Evolutionary conservation across 1,140 invertebrate species (phyloP), one percentile per base, ranked within the genome.

Genomic region (Trypoxylus dichotomus): DNA sequence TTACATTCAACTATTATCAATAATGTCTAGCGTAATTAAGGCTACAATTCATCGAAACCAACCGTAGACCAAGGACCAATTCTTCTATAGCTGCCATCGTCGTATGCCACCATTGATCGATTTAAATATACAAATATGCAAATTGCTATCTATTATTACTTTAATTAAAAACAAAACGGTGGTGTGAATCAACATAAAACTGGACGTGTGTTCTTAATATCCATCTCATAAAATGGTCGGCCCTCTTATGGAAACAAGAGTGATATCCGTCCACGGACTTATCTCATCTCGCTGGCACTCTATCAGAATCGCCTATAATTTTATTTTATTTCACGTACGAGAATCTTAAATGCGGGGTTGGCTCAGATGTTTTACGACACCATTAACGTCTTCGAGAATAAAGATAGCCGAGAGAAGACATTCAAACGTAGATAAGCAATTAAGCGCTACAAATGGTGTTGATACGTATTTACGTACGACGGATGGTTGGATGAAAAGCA

Each of bases 331-430:
- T 24, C 24, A 68, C 6, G 24, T 24, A 24, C 19, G 21, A 24
- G 60, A 68, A 24, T 68, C 60, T 68, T 37, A 11, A 68, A 68
- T 68, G 21, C 60, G 5, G 60, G 60, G 60, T 25, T 68, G 19
- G 60, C 15, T 68, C 60, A 24, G 7, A 25, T 68, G 60, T 68
- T 68, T 68, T 68, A 68, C 60, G 60, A 68, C 27, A 3, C 27
- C 3, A 68, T 68, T 68, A 68, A 27, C 60, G 60, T 68, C 60
- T 29, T 27, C 19, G 24, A 24, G 27, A 68, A 68, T 68, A 68
- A 68, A 68, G 60, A 68, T 68, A 68, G 60, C 60, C 10, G 47
- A n/a, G 47, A 54, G 47, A 54, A 68, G 60, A 68, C 24, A 29
- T 68, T 25, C 27, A 24, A 24, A 68, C 60, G 60, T 68, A 27